Evolutionary conservation across 2,113 vertebrate genomes (phyloP), one percentile per base, ranked within the genome.

Genomic region (Otis tarda): DNA sequence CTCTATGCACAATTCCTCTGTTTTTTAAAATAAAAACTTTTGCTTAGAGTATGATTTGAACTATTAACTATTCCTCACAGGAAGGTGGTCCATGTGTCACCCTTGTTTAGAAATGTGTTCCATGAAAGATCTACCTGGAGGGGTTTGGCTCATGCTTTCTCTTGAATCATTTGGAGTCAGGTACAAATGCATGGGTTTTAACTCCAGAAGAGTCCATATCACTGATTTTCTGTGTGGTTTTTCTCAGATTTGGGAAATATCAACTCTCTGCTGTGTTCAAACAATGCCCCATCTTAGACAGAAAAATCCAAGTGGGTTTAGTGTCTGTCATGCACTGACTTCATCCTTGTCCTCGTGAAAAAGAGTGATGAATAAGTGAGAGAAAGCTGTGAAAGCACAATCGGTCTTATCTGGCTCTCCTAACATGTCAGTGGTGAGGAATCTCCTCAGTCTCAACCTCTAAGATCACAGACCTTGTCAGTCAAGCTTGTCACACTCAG

Each of bases 401-500:
- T 87, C 67, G 91, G 50, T 41, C 75, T 65, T 69, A 82, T 79
- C 37, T 84, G 30, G 28, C 60, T 79, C 24, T 87, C 39, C 35
- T 71, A 82, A 76, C 39, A 64, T 1, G 4, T 76, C 30, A 73
- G 21, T 57, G 39, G 19, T 78, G 43, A 94, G 27, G 52, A 92
- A 64, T 89, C 55, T 90, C 43, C 67, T 93, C 37, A 88, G 37
- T 83, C 41, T 83, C 90, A 94, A 63, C 67, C 59, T 81, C 35
- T 64, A 63, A 82, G 91, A 60, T 94, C 79, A 95, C 20, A 68
- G 41, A 91, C 89, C 77, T 93, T 91, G 83, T 95, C 93, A 95
- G 69, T 95, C 73, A 96, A 92, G 35, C 21, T 78, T 68, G 69
- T 79, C 27, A 71, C 71, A 75, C 28, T 57, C 56, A 41, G 70